Conservation (phyloP, 1,140 invertebrate genomes). For the Heliconius himera region DNA sequence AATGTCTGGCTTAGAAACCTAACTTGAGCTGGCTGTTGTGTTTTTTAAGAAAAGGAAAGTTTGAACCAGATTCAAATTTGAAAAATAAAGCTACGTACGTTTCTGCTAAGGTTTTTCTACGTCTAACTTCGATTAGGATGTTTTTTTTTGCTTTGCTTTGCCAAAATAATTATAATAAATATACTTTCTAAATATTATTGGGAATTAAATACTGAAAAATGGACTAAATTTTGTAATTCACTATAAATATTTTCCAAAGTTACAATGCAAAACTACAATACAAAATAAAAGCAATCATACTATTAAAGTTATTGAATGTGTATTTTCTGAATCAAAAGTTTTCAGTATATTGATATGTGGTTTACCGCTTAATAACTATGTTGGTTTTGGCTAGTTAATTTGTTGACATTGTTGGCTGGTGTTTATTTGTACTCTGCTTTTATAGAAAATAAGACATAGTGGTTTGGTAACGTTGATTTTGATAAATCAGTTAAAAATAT, state of each 20-base stretch:
- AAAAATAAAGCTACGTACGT: neutral
- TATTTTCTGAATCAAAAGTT: neutral
- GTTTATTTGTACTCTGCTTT: neutral
- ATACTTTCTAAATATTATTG: too few relatives aligned
- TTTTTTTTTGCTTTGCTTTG: too few relatives aligned
- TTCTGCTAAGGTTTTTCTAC: neutral
- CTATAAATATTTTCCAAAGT: neutral
- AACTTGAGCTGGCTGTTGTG: too few relatives aligned
- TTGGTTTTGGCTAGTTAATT: neutral
- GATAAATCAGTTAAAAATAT: too few relatives aligned
- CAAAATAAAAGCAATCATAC: neutral
- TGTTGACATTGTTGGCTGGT: neutral
- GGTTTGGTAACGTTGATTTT: too few relatives aligned
- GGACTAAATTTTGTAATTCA: too few relatives aligned
- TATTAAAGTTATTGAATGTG: neutral
- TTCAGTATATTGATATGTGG: constrained; percentile 1
- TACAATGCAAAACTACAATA: neutral
- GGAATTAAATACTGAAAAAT: too few relatives aligned
- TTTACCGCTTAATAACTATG: constrained; percentile 5
- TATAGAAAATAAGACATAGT: neutral
- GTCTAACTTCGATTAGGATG: too few relatives aligned
- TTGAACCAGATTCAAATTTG: too few relatives aligned
- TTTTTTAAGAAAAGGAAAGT: too few relatives aligned
- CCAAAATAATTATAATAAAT: too few relatives aligned
- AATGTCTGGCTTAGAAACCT: too few relatives aligned